Evolutionary conservation across 2,797 vertebrate genomes (phyloP), one percentile per base, ranked within the genome.

Genomic region (Poeciliopsis gracilis): DNA sequence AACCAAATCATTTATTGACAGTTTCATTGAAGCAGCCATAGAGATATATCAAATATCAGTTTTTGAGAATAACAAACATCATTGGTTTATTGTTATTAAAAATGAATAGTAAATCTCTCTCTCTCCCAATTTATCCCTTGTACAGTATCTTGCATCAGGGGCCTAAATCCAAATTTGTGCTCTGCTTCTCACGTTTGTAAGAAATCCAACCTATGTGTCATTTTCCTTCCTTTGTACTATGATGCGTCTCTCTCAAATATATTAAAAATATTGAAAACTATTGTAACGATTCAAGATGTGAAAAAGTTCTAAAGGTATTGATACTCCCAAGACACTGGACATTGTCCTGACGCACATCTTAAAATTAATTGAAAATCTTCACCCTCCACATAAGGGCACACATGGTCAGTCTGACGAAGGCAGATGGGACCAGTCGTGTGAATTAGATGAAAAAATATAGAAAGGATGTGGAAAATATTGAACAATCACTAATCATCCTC

Each of bases 401-500:
- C n/a, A 79, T 45, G 61, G 72, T 75, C 63, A 72, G 30, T 11
- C 57, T 72, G 41, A 81, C 25, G 30, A 28, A 72, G 38, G 66
- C 36, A 79, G 38, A n/a, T 72, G 11, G 51, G 80, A 73, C 73
- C 15, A 66, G 28, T 25, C 70, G 18, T 79, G 30, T 72, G 46
- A 73, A 77, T 86, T 71, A 81, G 79, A 84, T 45, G 43, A 75
- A 41, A 76, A 53, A 41, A 30, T 18, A 43, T 71, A 69, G 33
- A 51, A n/a, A 61, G 20, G 16, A 79, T 25, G 69, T 76, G 72
- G 25, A 80, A 78, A 72, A 83, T 78, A 84, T 71, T 81, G 63
- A 72, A 57, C 63, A 80, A 75, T 86, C 72, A 77, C 76, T 79
- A 75, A 88, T 87, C 75, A 84, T 88, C 75, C 82, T 86, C 74